Percentiles rank a stretch among this genome's conserved stretches.
Conservation (phyloP, 2,797 vertebrate genomes). For the Cossypha niveicapilla region DNA sequence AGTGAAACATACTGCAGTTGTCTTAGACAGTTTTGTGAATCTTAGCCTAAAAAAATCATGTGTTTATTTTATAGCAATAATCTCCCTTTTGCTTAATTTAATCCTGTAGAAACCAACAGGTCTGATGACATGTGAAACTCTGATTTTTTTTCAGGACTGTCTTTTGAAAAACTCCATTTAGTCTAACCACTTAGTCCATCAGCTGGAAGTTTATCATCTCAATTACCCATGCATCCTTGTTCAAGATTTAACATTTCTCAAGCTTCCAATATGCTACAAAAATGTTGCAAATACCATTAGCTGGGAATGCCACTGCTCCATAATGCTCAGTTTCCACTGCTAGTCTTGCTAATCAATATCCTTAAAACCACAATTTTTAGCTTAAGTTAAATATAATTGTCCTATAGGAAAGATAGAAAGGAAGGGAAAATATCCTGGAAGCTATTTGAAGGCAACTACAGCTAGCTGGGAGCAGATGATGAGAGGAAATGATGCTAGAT, state of each 20-base stretch:
- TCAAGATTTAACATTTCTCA: neutral
- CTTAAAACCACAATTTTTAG: neutral
- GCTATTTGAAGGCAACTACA: neutral
- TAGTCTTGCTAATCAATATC: neutral
- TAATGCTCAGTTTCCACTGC: neutral
- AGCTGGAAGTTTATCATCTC: neutral
- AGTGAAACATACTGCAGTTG: neutral
- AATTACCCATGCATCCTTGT: neutral
- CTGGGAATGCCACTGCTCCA: neutral
- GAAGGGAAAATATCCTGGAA: neutral
- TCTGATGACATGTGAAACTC: neutral
- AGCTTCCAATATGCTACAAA: neutral
- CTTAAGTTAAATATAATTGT: conserved; percentile 4
- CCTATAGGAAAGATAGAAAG: neutral
- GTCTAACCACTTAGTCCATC: neutral
- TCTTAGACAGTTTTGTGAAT: neutral
- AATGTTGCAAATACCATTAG: neutral
- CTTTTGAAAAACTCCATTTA: neutral
- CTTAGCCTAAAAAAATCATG: neutral
- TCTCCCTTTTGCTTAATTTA: neutral
- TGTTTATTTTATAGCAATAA: neutral
- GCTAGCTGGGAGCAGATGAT: neutral
- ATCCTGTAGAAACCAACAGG: neutral
- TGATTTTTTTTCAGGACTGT: neutral
- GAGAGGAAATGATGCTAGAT: neutral